phyloP scores from a whole-genome alignment of 2,888 invertebrate species.

The Brenthis hecate region DNA sequence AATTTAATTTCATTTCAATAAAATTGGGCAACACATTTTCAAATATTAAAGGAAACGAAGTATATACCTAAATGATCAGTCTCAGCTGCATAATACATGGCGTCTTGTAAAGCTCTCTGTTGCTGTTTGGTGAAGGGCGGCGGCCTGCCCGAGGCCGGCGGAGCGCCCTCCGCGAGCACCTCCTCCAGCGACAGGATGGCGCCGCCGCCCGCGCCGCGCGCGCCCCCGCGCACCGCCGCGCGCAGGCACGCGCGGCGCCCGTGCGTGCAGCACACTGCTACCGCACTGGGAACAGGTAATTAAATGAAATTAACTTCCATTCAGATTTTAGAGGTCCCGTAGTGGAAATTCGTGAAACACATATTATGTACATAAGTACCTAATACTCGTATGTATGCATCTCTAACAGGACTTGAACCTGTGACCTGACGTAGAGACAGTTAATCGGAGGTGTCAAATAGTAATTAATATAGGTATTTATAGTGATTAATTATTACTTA shows the following conservation, averaged over 20 bases:
- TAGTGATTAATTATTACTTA: neutral
- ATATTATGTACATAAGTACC: no score
- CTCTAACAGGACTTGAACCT: no score
- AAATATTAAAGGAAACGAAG: neutral
- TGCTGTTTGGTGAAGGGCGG: slow-evolving; percentile 89
- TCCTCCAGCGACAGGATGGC: slow-evolving; percentile 94
- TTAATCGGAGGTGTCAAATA: no score
- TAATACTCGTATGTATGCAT: no score
- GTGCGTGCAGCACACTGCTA: slow-evolving; percentile 94
- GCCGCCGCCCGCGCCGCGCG: slow-evolving; percentile 81
- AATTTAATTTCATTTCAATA: neutral
- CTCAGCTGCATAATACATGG: slow-evolving; percentile 97
- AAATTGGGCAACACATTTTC: neutral
- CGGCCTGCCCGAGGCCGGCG: slow-evolving; percentile 59
- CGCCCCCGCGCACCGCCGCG: slow-evolving; percentile 83
- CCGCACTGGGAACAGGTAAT: slow-evolving; percentile 81
- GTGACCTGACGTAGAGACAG: no score
- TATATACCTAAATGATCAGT: slow-evolving; percentile 90
- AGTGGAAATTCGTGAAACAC: no score
- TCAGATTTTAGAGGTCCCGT: no score
- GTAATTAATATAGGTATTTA: neutral
- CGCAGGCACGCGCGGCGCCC: slow-evolving; percentile 91
- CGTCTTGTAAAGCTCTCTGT: slow-evolving; percentile 93
- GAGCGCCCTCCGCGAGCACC: slow-evolving; percentile 92
- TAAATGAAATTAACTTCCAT: neutral